Base-by-base conservation (phyloP, 1,140 invertebrate species). In the Asobara japonica region DNA sequence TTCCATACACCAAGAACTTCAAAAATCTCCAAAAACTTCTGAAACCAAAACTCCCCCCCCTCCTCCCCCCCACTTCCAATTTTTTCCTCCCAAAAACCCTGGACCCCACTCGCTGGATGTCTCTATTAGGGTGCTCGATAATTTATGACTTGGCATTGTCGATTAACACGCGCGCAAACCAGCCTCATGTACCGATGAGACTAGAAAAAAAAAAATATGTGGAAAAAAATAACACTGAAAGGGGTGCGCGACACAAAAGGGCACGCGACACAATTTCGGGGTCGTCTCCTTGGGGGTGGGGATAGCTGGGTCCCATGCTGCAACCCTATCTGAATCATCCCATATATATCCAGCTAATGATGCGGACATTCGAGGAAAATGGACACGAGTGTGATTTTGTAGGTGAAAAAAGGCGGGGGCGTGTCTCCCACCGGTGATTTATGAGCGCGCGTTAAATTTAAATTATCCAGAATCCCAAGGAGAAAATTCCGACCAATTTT, bases 131-230 rank as follows among this genome's bases (percentile, higher is more conserved):
- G 83, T 78, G 76, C 65, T 69, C 65, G 81, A 86, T 87, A 87
- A 87, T 87, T 87, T 87, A 87, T 87, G 82, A 82, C 81, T 81
- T 61, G n/a, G 78, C 72, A 86, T 87, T 87, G 86, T 85, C 83
- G 82, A 87, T 86, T 87, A 87, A 82, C 84, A 80, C 84, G 83
- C 82, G 80, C 81, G 71, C 82, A 82, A 86, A 78, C 73, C 76
- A 79, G 76, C 72, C 20, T 51, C 27, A 69, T 60, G 29, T 10
- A 29, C 60, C 30, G 60, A 62, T 62, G 60, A 62, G 27, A 60
- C 72, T 74, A 71, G 75, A 74, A 41, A 27, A 66, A 71, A 22
- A 69, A 69, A 51, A 51, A 74, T 65, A 65, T 69, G 65, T 74
- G 77, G 74, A 81, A 78, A 72, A 68, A 16, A 27, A 33, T 56